Evolutionary conservation across 2,888 invertebrate genomes (phyloP).

Genomic region (Andrena chrysosceles): DNA sequence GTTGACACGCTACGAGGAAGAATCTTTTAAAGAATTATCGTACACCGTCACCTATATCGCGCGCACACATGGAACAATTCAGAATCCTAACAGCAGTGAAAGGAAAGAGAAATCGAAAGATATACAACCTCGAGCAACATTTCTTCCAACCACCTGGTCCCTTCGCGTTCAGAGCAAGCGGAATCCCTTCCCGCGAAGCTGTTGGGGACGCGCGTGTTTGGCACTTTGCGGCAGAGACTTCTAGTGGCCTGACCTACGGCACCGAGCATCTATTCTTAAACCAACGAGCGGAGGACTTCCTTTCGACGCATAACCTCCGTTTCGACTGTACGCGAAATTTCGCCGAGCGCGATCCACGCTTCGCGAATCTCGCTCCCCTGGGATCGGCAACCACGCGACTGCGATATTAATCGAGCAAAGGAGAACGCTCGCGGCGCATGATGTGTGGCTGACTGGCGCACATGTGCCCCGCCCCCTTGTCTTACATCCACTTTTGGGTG

Average conservation of each 20-base stretch:
- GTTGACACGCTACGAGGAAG: no score
- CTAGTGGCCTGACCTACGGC: slow-evolving; percentile 53
- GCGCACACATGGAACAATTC: neutral
- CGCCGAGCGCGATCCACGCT: neutral
- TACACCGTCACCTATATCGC: no score
- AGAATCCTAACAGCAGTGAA: neutral
- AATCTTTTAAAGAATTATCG: no score
- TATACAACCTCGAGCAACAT: slow-evolving; percentile 4
- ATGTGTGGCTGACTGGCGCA: neutral
- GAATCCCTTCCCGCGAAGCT: neutral
- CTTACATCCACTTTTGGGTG: neutral
- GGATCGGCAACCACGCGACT: slow-evolving; percentile 4
- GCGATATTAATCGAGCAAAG: slow-evolving; percentile 9
- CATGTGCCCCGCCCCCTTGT: slow-evolving; percentile 1
- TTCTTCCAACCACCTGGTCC: neutral
- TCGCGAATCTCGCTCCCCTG: slow-evolving; percentile 4
- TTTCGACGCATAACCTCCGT: slow-evolving; percentile 4
- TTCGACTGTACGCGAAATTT: neutral
- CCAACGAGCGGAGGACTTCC: neutral
- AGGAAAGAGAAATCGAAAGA: neutral
- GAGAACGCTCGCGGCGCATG: neutral
- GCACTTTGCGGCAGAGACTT: slow-evolving; percentile 3
- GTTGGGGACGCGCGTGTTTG: neutral
- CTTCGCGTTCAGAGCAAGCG: neutral
- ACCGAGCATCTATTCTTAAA: slow-evolving; percentile 47